A percentile compares a stretch with the other conserved stretches of the same genome.
Conservation (phyloP, 2,797 vertebrate species). For the Sebastes ruberrimus region DNA sequence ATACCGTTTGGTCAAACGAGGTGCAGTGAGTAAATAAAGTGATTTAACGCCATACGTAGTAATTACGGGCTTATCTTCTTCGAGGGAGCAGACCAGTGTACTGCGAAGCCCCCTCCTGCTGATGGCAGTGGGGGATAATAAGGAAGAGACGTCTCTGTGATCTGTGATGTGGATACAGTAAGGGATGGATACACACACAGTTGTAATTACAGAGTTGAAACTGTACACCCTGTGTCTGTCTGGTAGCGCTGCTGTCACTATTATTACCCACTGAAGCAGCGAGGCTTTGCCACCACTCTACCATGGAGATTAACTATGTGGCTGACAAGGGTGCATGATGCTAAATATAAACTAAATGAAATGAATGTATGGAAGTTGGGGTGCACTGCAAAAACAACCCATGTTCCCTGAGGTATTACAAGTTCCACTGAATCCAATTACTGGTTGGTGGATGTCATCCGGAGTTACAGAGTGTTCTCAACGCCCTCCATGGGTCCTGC, state of each 20-base stretch:
- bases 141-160: slow-evolving; percentile 39
- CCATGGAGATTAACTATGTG: slow-evolving; percentile 18
- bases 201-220: slow-evolving; percentile 60
- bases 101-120: slow-evolving; percentile 26
- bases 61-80: slow-evolving; percentile 47
- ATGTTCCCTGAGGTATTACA: slow-evolving; percentile 47
- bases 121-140: slow-evolving; percentile 48
- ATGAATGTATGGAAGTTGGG: slow-evolving; percentile 21
- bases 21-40: slow-evolving; percentile 43
- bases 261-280: slow-evolving; percentile 48
- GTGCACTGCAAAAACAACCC: slow-evolving; percentile 40
- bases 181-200: slow-evolving; percentile 39
- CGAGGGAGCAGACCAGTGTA: slow-evolving; percentile 13
- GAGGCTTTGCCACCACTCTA: slow-evolving; percentile 2
- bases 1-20: slow-evolving; percentile 33
- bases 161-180: slow-evolving; percentile 44
- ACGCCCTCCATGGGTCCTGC: slow-evolving; percentile 60
- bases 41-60: slow-evolving; percentile 37
- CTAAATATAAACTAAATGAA: slow-evolving; percentile 41
- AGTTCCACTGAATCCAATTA: slow-evolving; percentile 64
- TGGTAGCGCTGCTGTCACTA: slow-evolving; percentile 42
- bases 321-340: slow-evolving; percentile 3
- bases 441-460: slow-evolving; percentile 53
- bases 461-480: slow-evolving; percentile 49
- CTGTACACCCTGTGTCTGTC: slow-evolving; percentile 52